A percentile compares a stretch with the other conserved stretches of the same genome.
phyloP scores from a whole-genome alignment of 2,797 vertebrate species.

The Enteromius radiatus region DNA sequence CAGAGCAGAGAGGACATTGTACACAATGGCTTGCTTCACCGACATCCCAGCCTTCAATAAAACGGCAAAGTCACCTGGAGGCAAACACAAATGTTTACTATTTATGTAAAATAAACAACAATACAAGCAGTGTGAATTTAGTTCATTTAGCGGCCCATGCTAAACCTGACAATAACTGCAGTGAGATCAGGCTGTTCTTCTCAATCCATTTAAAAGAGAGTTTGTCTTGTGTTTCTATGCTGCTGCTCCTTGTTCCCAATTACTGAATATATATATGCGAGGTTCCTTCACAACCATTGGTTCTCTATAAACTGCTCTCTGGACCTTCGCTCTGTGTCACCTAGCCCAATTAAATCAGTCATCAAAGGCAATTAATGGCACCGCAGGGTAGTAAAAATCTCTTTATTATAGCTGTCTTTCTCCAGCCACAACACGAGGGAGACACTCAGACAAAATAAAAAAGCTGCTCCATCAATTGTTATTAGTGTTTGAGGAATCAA shows the following conservation, averaged over 20 bases:
- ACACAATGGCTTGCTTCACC: slow-evolving; percentile 95
- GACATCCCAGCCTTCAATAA: slow-evolving; percentile 97
- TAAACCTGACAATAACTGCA: slow-evolving; percentile 37
- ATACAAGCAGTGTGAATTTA: not conserved
- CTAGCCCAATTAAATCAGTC: slow-evolving; percentile 76
- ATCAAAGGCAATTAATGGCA: slow-evolving; percentile 77
- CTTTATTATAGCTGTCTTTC: slow-evolving; percentile 66
- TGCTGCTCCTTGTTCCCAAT: slow-evolving; percentile 44
- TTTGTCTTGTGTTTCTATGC: slow-evolving; percentile 17
- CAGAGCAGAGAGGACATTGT: slow-evolving; percentile 96
- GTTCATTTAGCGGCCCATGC: not conserved
- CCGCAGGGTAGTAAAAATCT: slow-evolving; percentile 71
- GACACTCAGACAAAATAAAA: not conserved
- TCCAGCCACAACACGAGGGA: slow-evolving; percentile 41
- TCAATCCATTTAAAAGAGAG: not conserved
- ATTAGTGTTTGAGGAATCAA: not conserved
- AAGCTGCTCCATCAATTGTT: not conserved
- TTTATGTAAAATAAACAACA: slow-evolving; percentile 5
- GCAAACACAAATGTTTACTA: slow-evolving; percentile 20
- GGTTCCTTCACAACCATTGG: slow-evolving; percentile 40
- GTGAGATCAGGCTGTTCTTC: not conserved
- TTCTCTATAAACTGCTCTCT: slow-evolving; percentile 43
- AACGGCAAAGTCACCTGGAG: slow-evolving; percentile 95
- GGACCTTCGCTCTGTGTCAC: slow-evolving; percentile 61
- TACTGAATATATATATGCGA: slow-evolving; percentile 31